Percentiles rank a stretch among this genome's conserved stretches.
Evolutionary conservation across 2,113 vertebrate genomes (phyloP).

Genomic region (Elachura formosa): DNA sequence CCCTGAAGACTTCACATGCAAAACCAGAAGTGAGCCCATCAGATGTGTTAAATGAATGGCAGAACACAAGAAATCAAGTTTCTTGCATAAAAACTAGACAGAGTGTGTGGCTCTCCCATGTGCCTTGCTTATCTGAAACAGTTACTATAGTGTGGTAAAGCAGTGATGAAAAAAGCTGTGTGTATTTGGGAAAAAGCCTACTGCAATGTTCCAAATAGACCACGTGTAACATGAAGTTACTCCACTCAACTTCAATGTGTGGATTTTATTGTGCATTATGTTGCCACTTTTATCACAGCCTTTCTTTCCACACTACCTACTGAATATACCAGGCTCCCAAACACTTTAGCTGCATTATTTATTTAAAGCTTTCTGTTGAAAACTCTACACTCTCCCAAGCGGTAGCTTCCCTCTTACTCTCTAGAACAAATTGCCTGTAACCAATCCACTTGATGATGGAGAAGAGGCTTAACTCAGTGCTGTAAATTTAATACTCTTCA

Average conservation of each 20-base stretch:
- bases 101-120: neutral
- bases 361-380: conserved; percentile 3
- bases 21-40: neutral
- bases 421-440: conserved; percentile 17
- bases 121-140: neutral
- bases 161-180: neutral
- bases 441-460: conserved; percentile 47
- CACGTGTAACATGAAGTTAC: neutral
- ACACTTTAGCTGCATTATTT: neutral
- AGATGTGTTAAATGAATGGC: neutral
- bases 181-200: neutral
- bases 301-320: neutral
- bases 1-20: accelerated
- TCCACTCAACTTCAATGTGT: neutral
- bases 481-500: conserved; percentile 12
- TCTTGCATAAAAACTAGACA: neutral
- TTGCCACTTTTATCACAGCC: neutral
- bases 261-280: neutral
- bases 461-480: conserved; percentile 9
- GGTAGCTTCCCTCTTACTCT: neutral
- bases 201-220: neutral
- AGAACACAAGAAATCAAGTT: neutral
- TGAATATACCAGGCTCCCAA: neutral
- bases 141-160: neutral
- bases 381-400: neutral